A percentile compares a stretch with the other conserved stretches of the same genome.
These are phyloP conservation scores for Pogonocherus hispidulus DNA, from an alignment of 2,888 invertebrate genomes.

Conservation along the genomic window DNA sequence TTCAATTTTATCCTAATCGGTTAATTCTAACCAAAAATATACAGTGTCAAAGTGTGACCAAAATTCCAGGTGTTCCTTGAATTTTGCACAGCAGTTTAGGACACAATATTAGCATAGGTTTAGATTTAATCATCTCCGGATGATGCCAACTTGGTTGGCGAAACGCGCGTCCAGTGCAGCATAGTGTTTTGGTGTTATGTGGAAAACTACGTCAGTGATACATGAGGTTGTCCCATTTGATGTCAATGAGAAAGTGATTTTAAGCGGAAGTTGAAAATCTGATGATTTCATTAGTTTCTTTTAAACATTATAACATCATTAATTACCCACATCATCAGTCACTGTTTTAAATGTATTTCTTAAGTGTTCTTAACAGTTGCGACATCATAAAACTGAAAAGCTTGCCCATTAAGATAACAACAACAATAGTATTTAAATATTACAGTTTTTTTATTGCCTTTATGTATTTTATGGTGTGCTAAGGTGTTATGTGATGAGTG, in stretches of 20 bases:
- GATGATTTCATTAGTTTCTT: background rate
- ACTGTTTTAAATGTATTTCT: constrained; percentile 1
- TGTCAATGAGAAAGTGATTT: background rate
- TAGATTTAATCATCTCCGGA: no score
- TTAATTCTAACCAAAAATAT: no score
- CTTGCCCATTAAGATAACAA: background rate
- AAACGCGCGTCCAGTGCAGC: no score
- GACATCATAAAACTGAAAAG: background rate
- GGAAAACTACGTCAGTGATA: no score
- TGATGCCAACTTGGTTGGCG: no score
- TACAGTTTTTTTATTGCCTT: background rate
- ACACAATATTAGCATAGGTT: no score
- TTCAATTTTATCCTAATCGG: no score
- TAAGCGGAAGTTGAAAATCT: background rate
- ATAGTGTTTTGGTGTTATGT: no score
- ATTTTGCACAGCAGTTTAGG: no score
- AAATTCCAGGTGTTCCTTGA: no score
- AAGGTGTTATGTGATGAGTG: background rate
- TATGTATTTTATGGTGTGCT: background rate
- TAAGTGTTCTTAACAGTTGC: background rate
- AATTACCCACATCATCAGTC: constrained; percentile 8
- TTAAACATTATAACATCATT: constrained; percentile 15
- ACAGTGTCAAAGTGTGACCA: no score
- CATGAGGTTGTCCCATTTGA: no score
- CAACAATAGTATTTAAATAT: background rate